Conservation (phyloP, 2,888 invertebrate genomes). For the Horisme vitalbata region DNA sequence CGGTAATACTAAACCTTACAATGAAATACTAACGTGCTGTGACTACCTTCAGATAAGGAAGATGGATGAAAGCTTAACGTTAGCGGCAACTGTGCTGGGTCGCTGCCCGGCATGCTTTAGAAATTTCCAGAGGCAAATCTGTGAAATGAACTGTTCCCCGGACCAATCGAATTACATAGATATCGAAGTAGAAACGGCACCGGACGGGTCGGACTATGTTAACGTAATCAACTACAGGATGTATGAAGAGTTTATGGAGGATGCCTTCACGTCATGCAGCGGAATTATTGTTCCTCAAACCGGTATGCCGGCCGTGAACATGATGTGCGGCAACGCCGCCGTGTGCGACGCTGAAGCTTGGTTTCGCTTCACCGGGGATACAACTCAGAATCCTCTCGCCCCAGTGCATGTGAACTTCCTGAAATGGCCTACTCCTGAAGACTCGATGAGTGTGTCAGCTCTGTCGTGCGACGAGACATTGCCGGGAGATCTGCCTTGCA, state of each 20-base stretch:
- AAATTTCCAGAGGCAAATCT: constrained; percentile 90
- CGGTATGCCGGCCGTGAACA: constrained; percentile 88
- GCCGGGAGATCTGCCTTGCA: constrained; percentile 84
- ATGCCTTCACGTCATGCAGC: constrained; percentile 90
- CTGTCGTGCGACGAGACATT: constrained; percentile 84
- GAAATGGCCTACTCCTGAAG: constrained; percentile 56
- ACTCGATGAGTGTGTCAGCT: constrained; percentile 69
- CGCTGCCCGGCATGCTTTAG: constrained; percentile 91
- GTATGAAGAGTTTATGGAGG: constrained; percentile 83
- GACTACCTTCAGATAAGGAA: constrained; percentile 73
- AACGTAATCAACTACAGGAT: constrained; percentile 77
- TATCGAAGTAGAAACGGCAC: constrained; percentile 39
- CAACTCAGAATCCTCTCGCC: constrained; percentile 72
- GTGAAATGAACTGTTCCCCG: constrained; percentile 91
- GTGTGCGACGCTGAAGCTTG: constrained; percentile 86
- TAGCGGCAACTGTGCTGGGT: constrained; percentile 87
- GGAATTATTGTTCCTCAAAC: constrained; percentile 89
- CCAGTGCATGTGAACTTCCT: constrained; percentile 86
- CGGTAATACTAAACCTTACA: constrained; percentile 52
- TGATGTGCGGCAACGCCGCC: constrained; percentile 89
- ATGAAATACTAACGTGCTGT: constrained; percentile 84
- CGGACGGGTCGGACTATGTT: constrained; percentile 60
- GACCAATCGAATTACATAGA: constrained; percentile 83
- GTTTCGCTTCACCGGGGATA: constrained; percentile 86
- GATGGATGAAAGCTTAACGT: constrained; percentile 79